Evolutionary conservation across 2,888 invertebrate genomes (phyloP).

Genomic region (Phasia obesa): DNA sequence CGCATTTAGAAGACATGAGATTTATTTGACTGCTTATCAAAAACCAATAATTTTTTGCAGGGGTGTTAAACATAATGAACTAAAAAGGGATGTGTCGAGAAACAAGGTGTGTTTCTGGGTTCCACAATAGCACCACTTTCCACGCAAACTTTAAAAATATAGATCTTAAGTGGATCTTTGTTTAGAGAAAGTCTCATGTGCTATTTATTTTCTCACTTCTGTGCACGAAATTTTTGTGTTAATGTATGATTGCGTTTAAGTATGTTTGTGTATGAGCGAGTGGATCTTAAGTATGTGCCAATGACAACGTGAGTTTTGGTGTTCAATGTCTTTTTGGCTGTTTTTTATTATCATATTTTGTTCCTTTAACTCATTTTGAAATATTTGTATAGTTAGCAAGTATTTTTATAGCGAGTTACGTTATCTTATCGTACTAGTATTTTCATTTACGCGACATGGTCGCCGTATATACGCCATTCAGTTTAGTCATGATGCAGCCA

Average conservation of each 20-base stretch:
- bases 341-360: slow-evolving; percentile 35
- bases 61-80: too few relatives aligned
- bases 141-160: too few relatives aligned
- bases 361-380: slow-evolving; percentile 31
- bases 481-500: slow-evolving; percentile 35
- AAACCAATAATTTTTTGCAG: too few relatives aligned
- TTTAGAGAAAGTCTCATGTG: not conserved
- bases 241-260: not conserved
- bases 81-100: too few relatives aligned
- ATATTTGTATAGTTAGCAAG: slow-evolving; percentile 53
- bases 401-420: slow-evolving; percentile 45
- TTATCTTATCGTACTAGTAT: slow-evolving; percentile 58
- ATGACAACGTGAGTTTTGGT: slow-evolving; percentile 69
- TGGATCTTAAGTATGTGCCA: slow-evolving; percentile 68
- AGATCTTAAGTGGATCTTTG: too few relatives aligned
- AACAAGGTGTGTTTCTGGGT: too few relatives aligned
- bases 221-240: slow-evolving; percentile 3
- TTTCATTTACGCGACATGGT: slow-evolving; percentile 65
- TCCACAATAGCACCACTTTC: too few relatives aligned
- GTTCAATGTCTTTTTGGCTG: slow-evolving; percentile 64
- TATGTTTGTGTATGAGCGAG: slow-evolving; percentile 12
- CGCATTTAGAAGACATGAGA: too few relatives aligned
- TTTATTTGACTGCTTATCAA: too few relatives aligned
- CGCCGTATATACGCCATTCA: slow-evolving; percentile 33
- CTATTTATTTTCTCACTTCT: not conserved